Base-by-base conservation (phyloP, 2,888 invertebrate species). In the Mesorhabditis spiculigera region DNA sequence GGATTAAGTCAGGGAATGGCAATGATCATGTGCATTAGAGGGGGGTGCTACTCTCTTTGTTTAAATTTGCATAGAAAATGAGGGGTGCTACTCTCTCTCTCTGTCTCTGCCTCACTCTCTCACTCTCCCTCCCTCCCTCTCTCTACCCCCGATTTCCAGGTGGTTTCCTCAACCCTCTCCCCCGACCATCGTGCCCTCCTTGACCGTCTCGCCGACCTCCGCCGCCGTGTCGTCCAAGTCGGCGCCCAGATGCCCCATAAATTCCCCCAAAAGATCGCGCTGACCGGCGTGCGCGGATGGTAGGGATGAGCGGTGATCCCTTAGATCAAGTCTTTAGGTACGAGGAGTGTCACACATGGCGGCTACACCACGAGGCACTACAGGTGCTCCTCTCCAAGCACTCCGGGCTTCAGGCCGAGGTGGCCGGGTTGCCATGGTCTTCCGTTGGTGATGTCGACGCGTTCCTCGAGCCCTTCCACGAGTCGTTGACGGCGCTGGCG, bases 401-500 rank as follows among this genome's bases (percentile, higher is more conserved):
- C 58, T n/a, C 58, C 58, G 58, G 58, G n/a, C 58, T 50, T 10
- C 58, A 50, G n/a, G 8, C 58, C n/a, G 58, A 50, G n/a, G 58
- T 50, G 1, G 58, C 10, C 58, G 58, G 10, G 10, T 10, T 63
- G 63, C 6, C 8, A 10, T 63, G 63, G 63, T 28, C 63, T 13
- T 16, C 41, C 1, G n/a, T 63, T 8, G 28, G 8, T 28, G 63
- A 63, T 2, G 2, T 63, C 6, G 63, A 63, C 13, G 28, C 63
- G 2, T 63, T 63, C 63, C 63, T 63, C 41, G 63, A 63, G 63
- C 63, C 63, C n/a, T 63, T 63, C 63, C 63, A 63, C 28, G 63
- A 63, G 16, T n/a, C 63, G 16, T 28, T 28, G n/a, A 63, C 28
- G 41, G 10, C 63, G 6, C 63, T 63, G 8, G n/a, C 10, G 16